phyloP scores from a whole-genome alignment of 2,888 invertebrate genomes.

The Trissolcus brochymenae region DNA sequence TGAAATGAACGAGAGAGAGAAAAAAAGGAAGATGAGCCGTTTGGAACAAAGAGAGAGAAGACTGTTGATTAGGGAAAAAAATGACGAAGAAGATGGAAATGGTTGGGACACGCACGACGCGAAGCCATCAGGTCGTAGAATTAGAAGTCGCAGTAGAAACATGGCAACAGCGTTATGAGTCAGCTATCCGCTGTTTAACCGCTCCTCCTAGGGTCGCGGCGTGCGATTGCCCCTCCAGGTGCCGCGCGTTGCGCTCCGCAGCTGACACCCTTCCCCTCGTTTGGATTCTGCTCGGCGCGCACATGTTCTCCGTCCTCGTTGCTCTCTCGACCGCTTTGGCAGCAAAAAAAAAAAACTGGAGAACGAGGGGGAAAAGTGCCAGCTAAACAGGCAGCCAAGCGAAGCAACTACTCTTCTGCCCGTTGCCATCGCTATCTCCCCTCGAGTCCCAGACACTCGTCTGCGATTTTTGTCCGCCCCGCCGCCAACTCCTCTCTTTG shows the following conservation, averaged over 20 bases:
- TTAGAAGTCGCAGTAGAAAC: conserved; percentile 60
- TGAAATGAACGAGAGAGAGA: no score
- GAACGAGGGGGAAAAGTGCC: conserved; percentile 33
- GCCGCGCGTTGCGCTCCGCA: conserved; percentile 65
- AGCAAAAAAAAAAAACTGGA: conserved; percentile 14
- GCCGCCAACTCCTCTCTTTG: conserved; percentile 12
- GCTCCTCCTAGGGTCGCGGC: conserved; percentile 53
- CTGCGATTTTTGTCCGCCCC: conserved; percentile 38
- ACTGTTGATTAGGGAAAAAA: not conserved
- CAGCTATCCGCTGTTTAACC: conserved; percentile 68
- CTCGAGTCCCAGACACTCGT: conserved; percentile 47
- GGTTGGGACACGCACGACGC: conserved; percentile 18
- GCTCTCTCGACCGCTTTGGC: conserved; percentile 29
- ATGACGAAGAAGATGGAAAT: not conserved
- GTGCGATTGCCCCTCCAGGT: conserved; percentile 54
- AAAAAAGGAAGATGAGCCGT: not conserved
- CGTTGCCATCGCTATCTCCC: conserved; percentile 35
- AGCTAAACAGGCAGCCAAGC: conserved; percentile 46
- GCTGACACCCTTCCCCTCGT: conserved; percentile 72
- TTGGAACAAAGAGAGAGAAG: not conserved
- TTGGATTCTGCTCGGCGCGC: conserved; percentile 59
- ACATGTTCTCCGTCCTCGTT: conserved; percentile 57
- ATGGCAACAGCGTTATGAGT: conserved; percentile 76
- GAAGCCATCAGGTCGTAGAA: conserved; percentile 19
- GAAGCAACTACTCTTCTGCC: conserved; percentile 39